Evolutionary conservation across 2,888 invertebrate species (phyloP).

Genomic region (Caenorhabditis japonica): DNA sequence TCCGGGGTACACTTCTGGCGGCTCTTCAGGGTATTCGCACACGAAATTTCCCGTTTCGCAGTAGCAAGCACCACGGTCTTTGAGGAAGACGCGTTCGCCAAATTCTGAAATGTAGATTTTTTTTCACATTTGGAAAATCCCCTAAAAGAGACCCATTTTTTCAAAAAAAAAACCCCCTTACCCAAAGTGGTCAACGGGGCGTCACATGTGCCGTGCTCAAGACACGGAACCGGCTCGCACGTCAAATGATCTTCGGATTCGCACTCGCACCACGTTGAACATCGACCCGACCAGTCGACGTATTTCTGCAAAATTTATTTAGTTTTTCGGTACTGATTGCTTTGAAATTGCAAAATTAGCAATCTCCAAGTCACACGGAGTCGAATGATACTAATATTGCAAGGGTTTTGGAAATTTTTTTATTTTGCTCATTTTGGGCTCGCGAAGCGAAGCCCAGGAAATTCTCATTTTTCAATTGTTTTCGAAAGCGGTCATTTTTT

Average conservation of each 20-base stretch:
- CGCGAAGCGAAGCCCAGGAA: too few species aligned
- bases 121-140: conserved; percentile 1
- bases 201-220: conserved; percentile 61
- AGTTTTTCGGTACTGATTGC: too few species aligned
- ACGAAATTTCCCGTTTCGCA: conserved; percentile 71
- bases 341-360: background rate
- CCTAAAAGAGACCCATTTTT: background rate
- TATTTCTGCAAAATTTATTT: conserved; percentile 62
- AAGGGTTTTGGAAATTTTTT: too few species aligned
- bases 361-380: too few species aligned
- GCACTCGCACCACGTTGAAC: conserved; percentile 75
- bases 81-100: conserved; percentile 73
- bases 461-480: too few species aligned
- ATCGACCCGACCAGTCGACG: conserved; percentile 71
- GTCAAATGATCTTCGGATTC: conserved; percentile 58
- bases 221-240: conserved; percentile 68
- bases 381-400: too few species aligned
- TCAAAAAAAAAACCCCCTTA: conserved; percentile 5
- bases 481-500: too few species aligned
- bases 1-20: conserved; percentile 64
- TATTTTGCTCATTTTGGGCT: too few species aligned
- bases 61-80: conserved; percentile 73
- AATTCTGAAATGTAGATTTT: conserved; percentile 58
- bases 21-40: conserved; percentile 68
- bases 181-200: conserved; percentile 69